Evolutionary conservation across 2,797 vertebrate species (phyloP), one percentile per base, ranked within the genome.

Genomic region (Pipistrellus pygmaeus): DNA sequence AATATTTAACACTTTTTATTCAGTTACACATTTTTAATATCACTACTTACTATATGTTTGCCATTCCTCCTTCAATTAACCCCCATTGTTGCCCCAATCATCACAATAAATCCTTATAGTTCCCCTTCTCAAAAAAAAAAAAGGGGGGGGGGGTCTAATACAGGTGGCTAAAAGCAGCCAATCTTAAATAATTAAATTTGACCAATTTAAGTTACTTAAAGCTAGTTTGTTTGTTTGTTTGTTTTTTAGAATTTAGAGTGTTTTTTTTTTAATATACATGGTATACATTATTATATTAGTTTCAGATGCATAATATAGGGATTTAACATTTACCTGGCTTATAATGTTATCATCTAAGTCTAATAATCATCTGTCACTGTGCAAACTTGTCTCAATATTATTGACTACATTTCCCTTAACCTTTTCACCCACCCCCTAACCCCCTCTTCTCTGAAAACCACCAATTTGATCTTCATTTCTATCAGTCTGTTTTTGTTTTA

Each of bases 151-250:
- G 38, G 1, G 38, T 41, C 38, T 41, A 6, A 41, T 41, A 83
- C 60, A 55, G 20, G 6, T 66, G 62, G 15, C 18, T 85, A 93
- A 89, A 95, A 92, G 30, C 3, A 85, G 3, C 12, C 51, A n/a
- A 60, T 41, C 41, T 69, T 88, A 94, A 88, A 80, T n/a, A 87
- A 25, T 68, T 93, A 83, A 87, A 62, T 6, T 85, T 14, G 35
- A 75, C 5, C 2, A 73, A 38, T 66, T 44, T 76, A 69, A 90
- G 23, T 44, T 87, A 78, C 14, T 83, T 41, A 11, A 25, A 93
- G 60, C 5, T 27, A 51, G 5, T 51, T 85, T 38, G 4, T 38
- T 38, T 38, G 35, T 35, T 41, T 41, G n/a, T n/a, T n/a, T n/a
- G n/a, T 41, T 92, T 92, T 88, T 38, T 88, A 60, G 25, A 94